A percentile compares a stretch with the other conserved stretches of the same genome.
Conservation (phyloP, 2,113 vertebrate species). For the Xyrauchen texanus region DNA sequence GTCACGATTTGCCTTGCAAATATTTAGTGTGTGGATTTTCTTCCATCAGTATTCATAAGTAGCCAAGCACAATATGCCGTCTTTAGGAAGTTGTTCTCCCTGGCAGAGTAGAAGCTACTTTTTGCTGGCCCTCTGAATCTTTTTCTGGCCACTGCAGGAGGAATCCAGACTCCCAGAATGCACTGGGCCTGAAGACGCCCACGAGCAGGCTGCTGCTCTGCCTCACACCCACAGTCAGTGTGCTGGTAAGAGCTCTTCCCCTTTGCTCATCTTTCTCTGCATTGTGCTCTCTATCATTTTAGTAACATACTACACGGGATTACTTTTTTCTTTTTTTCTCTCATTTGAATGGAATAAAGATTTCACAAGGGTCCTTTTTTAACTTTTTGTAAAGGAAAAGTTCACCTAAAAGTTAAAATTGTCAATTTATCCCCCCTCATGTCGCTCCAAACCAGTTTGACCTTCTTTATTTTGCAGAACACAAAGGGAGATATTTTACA, state of each 20-base stretch:
- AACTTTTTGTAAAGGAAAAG: no score
- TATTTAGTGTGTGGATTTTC: not conserved
- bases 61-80: not conserved
- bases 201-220: slow-evolving; percentile 65
- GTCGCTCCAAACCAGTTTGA: no score
- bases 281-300: slow-evolving; percentile 19
- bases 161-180: slow-evolving; percentile 52
- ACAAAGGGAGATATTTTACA: no score
- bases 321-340: not conserved
- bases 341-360: no score
- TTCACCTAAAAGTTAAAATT: no score
- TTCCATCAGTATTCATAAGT: slow-evolving; percentile 10
- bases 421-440: no score
- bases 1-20: slow-evolving; percentile 39
- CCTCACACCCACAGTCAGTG: slow-evolving; percentile 66
- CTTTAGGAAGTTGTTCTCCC: not conserved
- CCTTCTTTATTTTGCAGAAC: no score
- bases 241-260: slow-evolving; percentile 61
- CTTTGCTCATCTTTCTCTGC: not conserved
- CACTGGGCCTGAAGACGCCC: slow-evolving; percentile 62
- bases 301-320: not conserved
- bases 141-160: slow-evolving; percentile 37
- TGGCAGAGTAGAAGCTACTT: slow-evolving; percentile 8
- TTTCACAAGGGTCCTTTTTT: no score
- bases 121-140: slow-evolving; percentile 10